These are phyloP conservation scores for Tetropium fuscum DNA, from an alignment of 2,888 invertebrate species.

Conservation along the genomic window DNA sequence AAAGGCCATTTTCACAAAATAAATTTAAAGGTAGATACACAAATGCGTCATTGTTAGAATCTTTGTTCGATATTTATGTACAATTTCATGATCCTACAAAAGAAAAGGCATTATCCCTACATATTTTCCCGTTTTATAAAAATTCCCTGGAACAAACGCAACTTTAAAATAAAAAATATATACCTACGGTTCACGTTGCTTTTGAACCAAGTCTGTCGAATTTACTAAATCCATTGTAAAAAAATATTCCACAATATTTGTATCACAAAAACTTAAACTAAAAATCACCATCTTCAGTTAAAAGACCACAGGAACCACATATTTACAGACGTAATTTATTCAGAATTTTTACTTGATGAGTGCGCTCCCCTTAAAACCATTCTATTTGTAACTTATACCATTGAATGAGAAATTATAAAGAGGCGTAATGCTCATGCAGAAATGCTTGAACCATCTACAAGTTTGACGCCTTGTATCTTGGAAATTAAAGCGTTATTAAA, in stretches of 20 bases:
- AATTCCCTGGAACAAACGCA: neutral
- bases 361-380: too few relatives aligned
- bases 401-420: too few relatives aligned
- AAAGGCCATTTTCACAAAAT: conserved; percentile 31
- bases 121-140: neutral
- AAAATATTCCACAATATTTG: neutral
- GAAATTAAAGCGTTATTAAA: too few relatives aligned
- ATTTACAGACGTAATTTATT: neutral
- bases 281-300: neutral
- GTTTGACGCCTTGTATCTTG: too few relatives aligned
- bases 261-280: neutral
- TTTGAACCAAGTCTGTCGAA: neutral
- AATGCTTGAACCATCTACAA: too few relatives aligned
- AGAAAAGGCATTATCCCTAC: conserved; percentile 5
- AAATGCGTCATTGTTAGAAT: conserved; percentile 22
- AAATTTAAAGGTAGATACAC: conserved; percentile 27
- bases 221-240: neutral
- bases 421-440: too few relatives aligned
- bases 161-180: too few relatives aligned
- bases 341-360: neutral
- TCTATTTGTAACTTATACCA: too few relatives aligned
- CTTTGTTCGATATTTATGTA: conserved; percentile 1
- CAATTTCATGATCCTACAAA: conserved; percentile 4
- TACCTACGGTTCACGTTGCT: neutral
- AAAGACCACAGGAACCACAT: too few relatives aligned